These are phyloP conservation scores for Thalassaphorura encarpata DNA, from an alignment of 1,140 invertebrate genomes.

Conservation along the genomic window DNA sequence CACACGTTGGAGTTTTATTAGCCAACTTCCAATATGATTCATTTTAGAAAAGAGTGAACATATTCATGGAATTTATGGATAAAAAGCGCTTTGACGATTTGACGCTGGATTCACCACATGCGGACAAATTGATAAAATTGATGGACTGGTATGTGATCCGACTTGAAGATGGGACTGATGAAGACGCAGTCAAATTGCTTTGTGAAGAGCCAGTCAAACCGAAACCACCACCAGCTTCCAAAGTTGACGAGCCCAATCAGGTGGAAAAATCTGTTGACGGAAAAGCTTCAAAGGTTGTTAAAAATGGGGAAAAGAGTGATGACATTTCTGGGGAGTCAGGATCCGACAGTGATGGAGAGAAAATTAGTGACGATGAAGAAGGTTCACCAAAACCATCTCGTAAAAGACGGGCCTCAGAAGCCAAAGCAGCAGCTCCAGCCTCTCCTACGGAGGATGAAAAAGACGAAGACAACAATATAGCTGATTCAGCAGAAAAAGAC, in stretches of 20 bases:
- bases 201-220: conserved; percentile 22
- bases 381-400: conserved; percentile 37
- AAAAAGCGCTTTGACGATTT: conserved; percentile 62
- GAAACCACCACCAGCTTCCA: not conserved
- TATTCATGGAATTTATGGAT: conserved; percentile 78
- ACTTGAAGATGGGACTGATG: conserved; percentile 89
- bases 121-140: conserved; percentile 73
- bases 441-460: conserved; percentile 41
- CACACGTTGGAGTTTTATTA: conserved; percentile 1
- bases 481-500: conserved; percentile 25
- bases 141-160: conserved; percentile 95
- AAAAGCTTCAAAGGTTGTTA: conserved; percentile 23
- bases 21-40: conserved; percentile 23
- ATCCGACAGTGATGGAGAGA: conserved; percentile 29
- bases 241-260: conserved; percentile 20
- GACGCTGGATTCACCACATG: conserved; percentile 75
- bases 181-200: conserved; percentile 49
- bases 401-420: conserved; percentile 35
- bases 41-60: conserved; percentile 69
- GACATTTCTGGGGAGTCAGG: conserved; percentile 9
- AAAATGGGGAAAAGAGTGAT: conserved; percentile 27
- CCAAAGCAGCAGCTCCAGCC: conserved; percentile 39
- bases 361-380: conserved; percentile 27
- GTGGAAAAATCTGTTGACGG: conserved; percentile 32
- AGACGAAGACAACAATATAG: conserved; percentile 35